These are phyloP conservation scores for silkworm (Bombyx mori) DNA, from an alignment of 1,140 invertebrate species.

Conservation along the genomic window ASM3026992v2 NC_085118.1:3870501-3871000, in stretches of 20 bases:
- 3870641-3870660: too few species aligned
- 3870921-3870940: too few species aligned
- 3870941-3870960: too few species aligned
- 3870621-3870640: too few species aligned
- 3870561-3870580: too few species aligned
- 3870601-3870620: too few species aligned
- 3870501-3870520: too few species aligned
- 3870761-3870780: slow-evolving; percentile 62
- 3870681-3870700: slow-evolving; percentile 24
- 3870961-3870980: too few species aligned
- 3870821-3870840: slow-evolving; percentile 52
- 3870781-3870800: slow-evolving; percentile 63
- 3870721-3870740: slow-evolving; percentile 59
- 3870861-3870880: slow-evolving; percentile 36
- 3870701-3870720: slow-evolving; percentile 57
- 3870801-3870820: slow-evolving; percentile 55
- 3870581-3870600: too few species aligned
- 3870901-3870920: slow-evolving; percentile 58
- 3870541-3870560: too few species aligned
- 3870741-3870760: slow-evolving; percentile 52
- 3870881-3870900: slow-evolving; percentile 52
- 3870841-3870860: slow-evolving; percentile 58
- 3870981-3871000: too few species aligned
- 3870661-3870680: slow-evolving; percentile 23
- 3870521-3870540: too few species aligned